Percentiles rank a stretch among this genome's conserved stretches.
These are phyloP conservation scores for Platycheirus albimanus DNA, from an alignment of 2,888 invertebrate genomes.

Conservation along the genomic window DNA sequence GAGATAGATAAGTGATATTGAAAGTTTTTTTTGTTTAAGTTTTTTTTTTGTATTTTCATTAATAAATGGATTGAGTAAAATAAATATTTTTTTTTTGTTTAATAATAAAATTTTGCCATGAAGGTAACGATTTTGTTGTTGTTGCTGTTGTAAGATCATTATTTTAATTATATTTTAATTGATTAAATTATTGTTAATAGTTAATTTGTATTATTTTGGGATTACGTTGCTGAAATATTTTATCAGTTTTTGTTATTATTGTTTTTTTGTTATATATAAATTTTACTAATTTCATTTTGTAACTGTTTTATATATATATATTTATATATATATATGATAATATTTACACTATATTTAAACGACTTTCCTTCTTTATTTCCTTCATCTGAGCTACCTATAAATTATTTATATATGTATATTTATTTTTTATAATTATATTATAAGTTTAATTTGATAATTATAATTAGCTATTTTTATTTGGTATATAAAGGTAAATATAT, in stretches of 20 bases:
- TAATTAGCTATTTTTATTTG: conserved; percentile 68
- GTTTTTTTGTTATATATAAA: conserved; percentile 58
- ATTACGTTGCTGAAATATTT: conserved; percentile 78
- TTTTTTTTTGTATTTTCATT: too few relatives aligned
- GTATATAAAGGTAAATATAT: conserved; percentile 73
- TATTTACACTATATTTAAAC: conserved; percentile 70
- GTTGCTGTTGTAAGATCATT: conserved; percentile 63
- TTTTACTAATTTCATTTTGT: conserved; percentile 73
- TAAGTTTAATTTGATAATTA: conserved; percentile 72
- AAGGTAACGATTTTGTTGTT: conserved; percentile 68
- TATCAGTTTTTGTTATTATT: conserved; percentile 43
- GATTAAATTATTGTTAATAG: conserved; percentile 76
- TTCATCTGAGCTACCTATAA: conserved; percentile 68
- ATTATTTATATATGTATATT: conserved; percentile 59
- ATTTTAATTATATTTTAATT: conserved; percentile 28
- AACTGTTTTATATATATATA: conserved; percentile 52
- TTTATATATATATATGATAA: conserved; percentile 75
- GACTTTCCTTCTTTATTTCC: conserved; percentile 43
- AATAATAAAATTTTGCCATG: conserved; percentile 66
- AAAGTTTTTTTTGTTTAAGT: conserved; percentile 31
- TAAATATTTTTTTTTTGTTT: conserved; percentile 31
- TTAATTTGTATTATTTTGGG: conserved; percentile 76
- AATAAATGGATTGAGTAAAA: conserved; percentile 57
- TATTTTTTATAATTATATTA: conserved; percentile 52
- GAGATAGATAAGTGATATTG: conserved; percentile 71